Conservation (phyloP, 64 coral and sea anemone genomes). For the Astreopora myriophthalma region DNA sequence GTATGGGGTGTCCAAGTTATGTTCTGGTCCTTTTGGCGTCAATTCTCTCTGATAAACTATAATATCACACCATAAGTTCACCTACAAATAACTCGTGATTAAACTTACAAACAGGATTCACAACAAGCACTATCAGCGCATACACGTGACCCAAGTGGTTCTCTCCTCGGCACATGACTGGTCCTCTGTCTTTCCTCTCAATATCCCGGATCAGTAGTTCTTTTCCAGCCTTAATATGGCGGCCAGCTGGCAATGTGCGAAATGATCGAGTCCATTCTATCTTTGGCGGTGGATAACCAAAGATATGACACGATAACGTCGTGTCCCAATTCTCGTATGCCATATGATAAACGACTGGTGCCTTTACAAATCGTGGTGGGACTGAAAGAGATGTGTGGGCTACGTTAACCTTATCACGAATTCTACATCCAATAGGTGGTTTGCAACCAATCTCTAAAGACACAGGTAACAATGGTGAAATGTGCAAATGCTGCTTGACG, state of each 20-base stretch:
- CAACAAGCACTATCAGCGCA: conserved; percentile 73
- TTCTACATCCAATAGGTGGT: not conserved
- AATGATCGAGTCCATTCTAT: conserved; percentile 70
- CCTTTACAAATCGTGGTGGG: conserved; percentile 59
- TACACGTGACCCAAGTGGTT: conserved; percentile 70
- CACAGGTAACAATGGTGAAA: too few species aligned
- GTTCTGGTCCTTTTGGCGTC: too few species aligned
- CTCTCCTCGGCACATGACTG: conserved; percentile 76
- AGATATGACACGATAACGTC: conserved; percentile 74
- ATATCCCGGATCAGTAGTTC: conserved; percentile 67
- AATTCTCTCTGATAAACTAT: too few species aligned
- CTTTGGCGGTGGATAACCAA: conserved; percentile 60
- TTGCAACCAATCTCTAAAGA: too few species aligned
- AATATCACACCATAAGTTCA: too few species aligned
- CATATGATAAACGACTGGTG: conserved; percentile 45
- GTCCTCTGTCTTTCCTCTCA: conserved; percentile 47
- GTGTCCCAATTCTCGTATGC: conserved; percentile 81
- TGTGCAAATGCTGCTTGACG: too few species aligned
- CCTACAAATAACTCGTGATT: too few species aligned
- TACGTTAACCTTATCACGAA: not conserved
- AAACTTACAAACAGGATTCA: conserved; percentile 77
- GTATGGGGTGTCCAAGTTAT: too few species aligned
- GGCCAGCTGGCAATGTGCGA: conserved; percentile 11
- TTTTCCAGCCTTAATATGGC: conserved; percentile 59
- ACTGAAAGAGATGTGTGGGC: conserved; percentile 19